These are phyloP conservation scores for Chloroceryle amazona DNA, from an alignment of 2,797 vertebrate species.

Conservation along the genomic window DNA sequence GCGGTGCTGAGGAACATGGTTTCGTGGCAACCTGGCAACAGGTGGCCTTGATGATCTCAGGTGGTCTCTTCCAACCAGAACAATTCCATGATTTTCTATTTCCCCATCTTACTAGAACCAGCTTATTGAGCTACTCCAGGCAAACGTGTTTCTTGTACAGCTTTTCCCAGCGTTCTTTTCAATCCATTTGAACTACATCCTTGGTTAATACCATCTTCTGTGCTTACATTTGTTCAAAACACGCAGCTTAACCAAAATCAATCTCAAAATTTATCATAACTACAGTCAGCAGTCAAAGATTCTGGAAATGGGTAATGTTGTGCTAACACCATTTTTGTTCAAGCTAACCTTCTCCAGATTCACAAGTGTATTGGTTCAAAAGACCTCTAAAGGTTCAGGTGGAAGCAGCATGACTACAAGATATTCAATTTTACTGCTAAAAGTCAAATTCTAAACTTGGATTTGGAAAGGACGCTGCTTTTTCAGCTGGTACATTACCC, in stretches of 20 bases:
- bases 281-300: background rate
- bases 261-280: fast-evolving
- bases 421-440: background rate
- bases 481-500: background rate
- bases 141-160: fast-evolving
- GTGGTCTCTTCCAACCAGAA: background rate
- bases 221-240: fast-evolving
- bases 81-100: fast-evolving
- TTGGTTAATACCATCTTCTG: background rate
- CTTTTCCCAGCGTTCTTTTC: background rate
- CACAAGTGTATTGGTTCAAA: fast-evolving
- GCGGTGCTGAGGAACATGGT: background rate
- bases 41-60: too few relatives aligned
- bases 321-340: background rate
- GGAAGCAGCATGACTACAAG: background rate
- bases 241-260: background rate
- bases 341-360: background rate
- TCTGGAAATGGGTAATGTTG: fast-evolving
- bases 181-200: background rate
- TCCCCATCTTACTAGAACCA: background rate
- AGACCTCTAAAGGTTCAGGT: background rate
- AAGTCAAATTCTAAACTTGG: background rate
- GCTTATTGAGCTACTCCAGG: background rate
- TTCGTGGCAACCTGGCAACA: fast-evolving
- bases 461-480: background rate